phyloP scores from a whole-genome alignment of 2,113 vertebrate species.

The Larimichthys crocea region DNA sequence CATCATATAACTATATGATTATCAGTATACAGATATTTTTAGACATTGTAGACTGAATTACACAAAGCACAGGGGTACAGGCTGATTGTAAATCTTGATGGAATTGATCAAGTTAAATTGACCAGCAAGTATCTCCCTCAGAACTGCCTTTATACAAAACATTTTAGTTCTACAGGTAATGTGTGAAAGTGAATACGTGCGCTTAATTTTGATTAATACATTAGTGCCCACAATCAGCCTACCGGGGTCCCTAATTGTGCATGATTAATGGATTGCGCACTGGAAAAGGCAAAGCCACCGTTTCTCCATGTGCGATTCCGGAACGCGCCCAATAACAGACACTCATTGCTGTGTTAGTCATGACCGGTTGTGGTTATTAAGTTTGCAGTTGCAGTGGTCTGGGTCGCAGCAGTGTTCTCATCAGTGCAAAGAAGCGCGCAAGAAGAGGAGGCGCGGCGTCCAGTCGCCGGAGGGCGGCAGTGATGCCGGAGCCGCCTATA shows the following conservation, averaged over 20 bases:
- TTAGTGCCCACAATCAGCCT: neutral
- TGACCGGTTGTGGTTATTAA: neutral
- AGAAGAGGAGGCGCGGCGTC: slow-evolving; percentile 19
- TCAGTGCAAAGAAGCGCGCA: slow-evolving; percentile 8
- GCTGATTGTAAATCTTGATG: neutral
- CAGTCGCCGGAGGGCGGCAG: slow-evolving; percentile 43
- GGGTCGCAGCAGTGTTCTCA: neutral
- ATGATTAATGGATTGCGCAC: slow-evolving; percentile 1
- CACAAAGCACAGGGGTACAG: neutral
- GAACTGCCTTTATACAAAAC: neutral
- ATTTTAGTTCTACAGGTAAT: neutral
- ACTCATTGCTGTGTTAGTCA: neutral
- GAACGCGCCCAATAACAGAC: neutral
- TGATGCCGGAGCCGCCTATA: slow-evolving; percentile 67
- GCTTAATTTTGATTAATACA: slow-evolving; percentile 23
- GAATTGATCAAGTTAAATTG: too few species aligned
- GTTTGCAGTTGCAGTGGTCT: neutral
- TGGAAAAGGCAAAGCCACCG: neutral
- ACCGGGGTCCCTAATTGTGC: neutral
- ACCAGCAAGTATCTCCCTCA: neutral
- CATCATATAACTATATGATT: too few species aligned
- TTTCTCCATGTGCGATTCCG: neutral
- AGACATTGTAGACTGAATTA: neutral
- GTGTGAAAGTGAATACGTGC: neutral
- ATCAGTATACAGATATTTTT: neutral